A percentile compares a stretch with the other conserved stretches of the same genome.
phyloP scores from a whole-genome alignment of 2,113 vertebrate species.

The Opisthocomus hoazin region DNA sequence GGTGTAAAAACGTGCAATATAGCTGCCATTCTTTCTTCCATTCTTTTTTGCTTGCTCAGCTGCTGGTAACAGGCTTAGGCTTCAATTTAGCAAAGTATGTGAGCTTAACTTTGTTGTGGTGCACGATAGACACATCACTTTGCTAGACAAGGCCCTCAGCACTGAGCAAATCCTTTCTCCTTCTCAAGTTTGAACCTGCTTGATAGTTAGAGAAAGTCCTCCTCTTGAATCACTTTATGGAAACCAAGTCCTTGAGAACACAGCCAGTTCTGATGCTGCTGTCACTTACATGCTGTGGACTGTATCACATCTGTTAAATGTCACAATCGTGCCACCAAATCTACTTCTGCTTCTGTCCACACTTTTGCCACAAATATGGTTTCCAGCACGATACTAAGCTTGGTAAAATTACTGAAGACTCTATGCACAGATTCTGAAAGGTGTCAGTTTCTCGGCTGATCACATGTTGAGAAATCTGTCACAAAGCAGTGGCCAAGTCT shows the following conservation, averaged over 20 bases:
- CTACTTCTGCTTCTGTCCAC: not conserved
- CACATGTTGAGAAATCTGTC: not conserved
- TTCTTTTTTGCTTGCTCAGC: not conserved
- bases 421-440: not conserved
- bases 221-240: not conserved
- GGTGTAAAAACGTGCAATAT: not conserved
- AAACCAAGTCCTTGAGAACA: not conserved
- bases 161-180: not conserved
- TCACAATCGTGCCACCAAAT: not conserved
- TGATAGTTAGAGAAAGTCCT: not conserved
- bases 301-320: not conserved
- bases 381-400: not conserved
- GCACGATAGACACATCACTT: not conserved
- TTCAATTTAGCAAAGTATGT: not conserved
- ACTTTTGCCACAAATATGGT: not conserved
- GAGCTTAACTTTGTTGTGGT: not conserved
- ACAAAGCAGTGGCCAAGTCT: not conserved
- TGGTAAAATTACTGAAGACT: not conserved
- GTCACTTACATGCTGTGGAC: not conserved
- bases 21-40: not conserved
- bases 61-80: not conserved
- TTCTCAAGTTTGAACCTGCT: not conserved
- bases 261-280: not conserved
- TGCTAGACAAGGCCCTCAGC: not conserved
- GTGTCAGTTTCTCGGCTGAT: not conserved